phyloP scores from a whole-genome alignment of 2,888 invertebrate genomes.

The Rapana venosa region DNA sequence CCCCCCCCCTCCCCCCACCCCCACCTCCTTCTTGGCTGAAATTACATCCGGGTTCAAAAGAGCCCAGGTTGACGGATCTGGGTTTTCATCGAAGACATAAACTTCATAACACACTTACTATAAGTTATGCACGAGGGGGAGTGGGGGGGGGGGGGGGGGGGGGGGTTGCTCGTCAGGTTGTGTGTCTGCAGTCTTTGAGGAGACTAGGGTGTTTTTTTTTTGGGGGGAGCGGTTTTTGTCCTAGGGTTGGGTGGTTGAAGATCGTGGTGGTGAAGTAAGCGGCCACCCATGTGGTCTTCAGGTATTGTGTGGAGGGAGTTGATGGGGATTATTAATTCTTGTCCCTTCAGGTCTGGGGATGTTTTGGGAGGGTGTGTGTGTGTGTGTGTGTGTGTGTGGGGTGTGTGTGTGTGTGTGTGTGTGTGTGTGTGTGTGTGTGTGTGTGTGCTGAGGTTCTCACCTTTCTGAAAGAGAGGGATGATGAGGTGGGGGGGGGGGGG shows the following conservation, averaged over 20 bases:
- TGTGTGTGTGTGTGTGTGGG: no score
- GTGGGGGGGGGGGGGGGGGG: not conserved
- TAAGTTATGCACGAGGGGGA: slow-evolving; percentile 10
- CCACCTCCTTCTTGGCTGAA: not conserved
- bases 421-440: no score
- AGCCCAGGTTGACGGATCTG: not conserved
- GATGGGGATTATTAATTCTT: not conserved
- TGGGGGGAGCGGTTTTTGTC: no score
- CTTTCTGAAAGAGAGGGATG: no score
- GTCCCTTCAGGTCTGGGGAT: no score
- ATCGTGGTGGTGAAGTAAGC: not conserved
- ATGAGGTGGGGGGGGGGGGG: no score
- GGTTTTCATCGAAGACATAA: slow-evolving; percentile 24
- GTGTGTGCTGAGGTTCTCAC: no score
- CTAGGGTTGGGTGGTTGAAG: not conserved
- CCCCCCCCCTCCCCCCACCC: not conserved
- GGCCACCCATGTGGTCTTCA: not conserved
- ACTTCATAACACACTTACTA: slow-evolving; percentile 11
- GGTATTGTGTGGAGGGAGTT: not conserved
- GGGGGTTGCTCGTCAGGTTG: not conserved
- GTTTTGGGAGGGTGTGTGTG: no score
- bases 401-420: no score
- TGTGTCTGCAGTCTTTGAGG: no score
- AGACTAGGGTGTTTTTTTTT: no score
- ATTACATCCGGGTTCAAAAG: slow-evolving; percentile 33